These are phyloP conservation scores for Neopipo cinnamomea DNA, from an alignment of 2,113 vertebrate genomes.

Conservation along the genomic window DNA sequence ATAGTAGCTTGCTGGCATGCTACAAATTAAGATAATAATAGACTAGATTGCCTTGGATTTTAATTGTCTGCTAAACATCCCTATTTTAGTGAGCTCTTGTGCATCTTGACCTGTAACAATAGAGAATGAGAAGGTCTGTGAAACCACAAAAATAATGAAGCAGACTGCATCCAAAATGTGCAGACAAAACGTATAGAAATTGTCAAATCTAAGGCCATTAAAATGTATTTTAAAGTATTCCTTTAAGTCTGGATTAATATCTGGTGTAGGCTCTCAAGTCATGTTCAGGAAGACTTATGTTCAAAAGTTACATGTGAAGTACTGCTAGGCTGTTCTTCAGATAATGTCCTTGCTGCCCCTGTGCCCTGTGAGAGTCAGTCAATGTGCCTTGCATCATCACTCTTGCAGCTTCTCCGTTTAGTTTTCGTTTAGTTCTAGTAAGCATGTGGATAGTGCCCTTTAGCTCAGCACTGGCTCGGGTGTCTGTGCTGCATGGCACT, in stretches of 20 bases:
- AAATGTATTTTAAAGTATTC: not conserved
- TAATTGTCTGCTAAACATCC: not conserved
- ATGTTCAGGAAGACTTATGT: not conserved
- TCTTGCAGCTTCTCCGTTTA: not conserved
- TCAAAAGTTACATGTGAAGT: not conserved
- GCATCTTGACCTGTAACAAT: not conserved
- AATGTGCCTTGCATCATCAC: accelerated
- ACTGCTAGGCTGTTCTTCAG: not conserved
- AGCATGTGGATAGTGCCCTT: not conserved
- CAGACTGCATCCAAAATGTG: not conserved
- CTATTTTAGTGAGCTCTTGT: not conserved
- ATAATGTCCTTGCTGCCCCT: not conserved
- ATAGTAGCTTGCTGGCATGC: not conserved
- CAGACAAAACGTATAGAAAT: not conserved
- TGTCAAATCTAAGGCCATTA: not conserved
- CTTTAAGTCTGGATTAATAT: not conserved
- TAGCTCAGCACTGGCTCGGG: accelerated
- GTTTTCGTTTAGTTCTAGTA: not conserved
- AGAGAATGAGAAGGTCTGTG: not conserved
- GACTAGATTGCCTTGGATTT: not conserved
- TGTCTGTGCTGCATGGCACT: not conserved
- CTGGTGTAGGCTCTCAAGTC: not conserved
- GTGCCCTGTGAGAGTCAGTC: not conserved
- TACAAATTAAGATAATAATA: not conserved
- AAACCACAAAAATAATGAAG: not conserved